Evolutionary conservation across 2,113 vertebrate genomes (phyloP).

Genomic region (Leuciscus idus): DNA sequence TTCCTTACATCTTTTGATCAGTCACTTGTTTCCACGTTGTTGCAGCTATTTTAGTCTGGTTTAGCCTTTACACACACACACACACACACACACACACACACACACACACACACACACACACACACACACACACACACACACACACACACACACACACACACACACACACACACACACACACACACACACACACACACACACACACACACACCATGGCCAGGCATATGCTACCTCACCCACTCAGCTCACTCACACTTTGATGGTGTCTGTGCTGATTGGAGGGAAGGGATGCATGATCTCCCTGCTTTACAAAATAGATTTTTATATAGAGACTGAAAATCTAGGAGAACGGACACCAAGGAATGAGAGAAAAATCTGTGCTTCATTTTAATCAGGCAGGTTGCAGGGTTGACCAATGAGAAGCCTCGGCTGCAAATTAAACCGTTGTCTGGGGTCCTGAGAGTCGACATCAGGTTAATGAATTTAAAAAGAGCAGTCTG

Average conservation of each 20-base stretch:
- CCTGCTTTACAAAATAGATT: not conserved
- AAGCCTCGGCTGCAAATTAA: slow-evolving; percentile 48
- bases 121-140: not conserved
- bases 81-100: too few species aligned
- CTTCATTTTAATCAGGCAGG: slow-evolving; percentile 53
- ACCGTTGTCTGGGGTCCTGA: slow-evolving; percentile 44
- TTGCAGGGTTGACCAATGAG: slow-evolving; percentile 48
- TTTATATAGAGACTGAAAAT: slow-evolving; percentile 5
- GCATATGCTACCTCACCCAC: not conserved
- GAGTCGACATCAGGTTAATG: slow-evolving; percentile 57
- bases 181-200: not conserved
- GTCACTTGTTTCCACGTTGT: not conserved
- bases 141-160: not conserved
- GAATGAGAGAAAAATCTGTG: slow-evolving; percentile 17
- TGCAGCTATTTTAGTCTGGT: slow-evolving; percentile 3
- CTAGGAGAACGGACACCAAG: not conserved
- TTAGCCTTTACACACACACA: not conserved
- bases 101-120: too few species aligned
- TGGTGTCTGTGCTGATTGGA: not conserved
- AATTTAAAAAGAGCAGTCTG: slow-evolving; percentile 46
- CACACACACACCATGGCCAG: too few species aligned
- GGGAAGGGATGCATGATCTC: slow-evolving; percentile 5
- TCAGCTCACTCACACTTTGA: slow-evolving; percentile 10
- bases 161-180: not conserved
- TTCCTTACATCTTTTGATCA: slow-evolving; percentile 10